A percentile compares a stretch with the other conserved stretches of the same genome.
Conservation (phyloP, 1,140 invertebrate species). For the Trypoxylus dichotomus region DNA sequence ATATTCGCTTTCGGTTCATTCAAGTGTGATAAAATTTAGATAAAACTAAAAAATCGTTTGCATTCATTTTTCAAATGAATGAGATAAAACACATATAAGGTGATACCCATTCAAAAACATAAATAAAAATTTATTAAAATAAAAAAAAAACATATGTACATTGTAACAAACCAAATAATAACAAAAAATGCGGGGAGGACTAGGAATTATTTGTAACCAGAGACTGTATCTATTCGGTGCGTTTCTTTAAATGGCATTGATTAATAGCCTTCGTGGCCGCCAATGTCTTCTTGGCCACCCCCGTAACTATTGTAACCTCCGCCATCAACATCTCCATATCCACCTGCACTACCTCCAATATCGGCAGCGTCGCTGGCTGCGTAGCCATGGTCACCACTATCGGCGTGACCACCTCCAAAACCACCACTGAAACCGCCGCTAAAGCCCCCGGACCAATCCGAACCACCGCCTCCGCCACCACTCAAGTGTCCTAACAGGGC, state of each 20-base stretch:
- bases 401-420: slow-evolving; percentile 38
- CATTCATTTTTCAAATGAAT: too few species aligned
- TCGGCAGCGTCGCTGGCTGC: slow-evolving; percentile 27
- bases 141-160: slow-evolving; percentile 10
- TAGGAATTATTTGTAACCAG: slow-evolving; percentile 25
- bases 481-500: neutral
- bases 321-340: slow-evolving; percentile 29
- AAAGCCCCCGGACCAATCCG: slow-evolving; percentile 33
- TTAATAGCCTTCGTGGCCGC: slow-evolving; percentile 44
- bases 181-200: slow-evolving; percentile 20
- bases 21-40: too few species aligned
- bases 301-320: slow-evolving; percentile 32
- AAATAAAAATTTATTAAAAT: neutral
- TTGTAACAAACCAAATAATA: neutral
- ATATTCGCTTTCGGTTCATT: too few species aligned
- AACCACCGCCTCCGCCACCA: slow-evolving; percentile 26
- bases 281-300: slow-evolving; percentile 32
- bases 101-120: neutral
- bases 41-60: too few species aligned
- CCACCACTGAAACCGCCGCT: slow-evolving; percentile 36
- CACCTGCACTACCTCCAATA: slow-evolving; percentile 25
- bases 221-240: neutral
- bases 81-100: too few species aligned
- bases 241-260: neutral
- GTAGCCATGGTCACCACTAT: slow-evolving; percentile 23